Evolutionary conservation across 2,113 vertebrate species (phyloP).

Genomic region (Balaeniceps rex): DNA sequence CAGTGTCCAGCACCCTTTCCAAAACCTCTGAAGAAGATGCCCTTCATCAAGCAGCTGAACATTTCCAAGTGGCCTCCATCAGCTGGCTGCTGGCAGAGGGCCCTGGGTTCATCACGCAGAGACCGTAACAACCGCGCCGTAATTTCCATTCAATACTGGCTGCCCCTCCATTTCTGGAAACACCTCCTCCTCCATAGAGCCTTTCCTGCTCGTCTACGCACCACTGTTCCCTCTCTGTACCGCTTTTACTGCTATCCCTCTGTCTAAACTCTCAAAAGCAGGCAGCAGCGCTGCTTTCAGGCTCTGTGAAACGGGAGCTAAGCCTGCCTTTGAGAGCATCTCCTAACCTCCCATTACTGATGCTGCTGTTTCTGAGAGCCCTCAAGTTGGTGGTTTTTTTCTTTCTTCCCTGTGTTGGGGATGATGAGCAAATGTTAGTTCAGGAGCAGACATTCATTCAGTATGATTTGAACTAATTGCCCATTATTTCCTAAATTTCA

Average conservation of each 20-base stretch:
- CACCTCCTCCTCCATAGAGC: not conserved
- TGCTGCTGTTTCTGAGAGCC: not conserved
- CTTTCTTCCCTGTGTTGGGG: not conserved
- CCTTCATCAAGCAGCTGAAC: not conserved
- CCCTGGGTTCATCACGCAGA: fast-evolving
- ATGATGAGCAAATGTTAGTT: not conserved
- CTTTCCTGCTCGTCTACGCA: not conserved
- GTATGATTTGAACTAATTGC: not conserved
- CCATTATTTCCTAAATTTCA: conserved; percentile 18
- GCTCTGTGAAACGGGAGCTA: not conserved
- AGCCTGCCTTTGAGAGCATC: not conserved
- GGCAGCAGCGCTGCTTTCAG: not conserved
- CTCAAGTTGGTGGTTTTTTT: not conserved
- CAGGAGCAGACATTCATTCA: not conserved
- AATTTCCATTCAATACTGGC: not conserved
- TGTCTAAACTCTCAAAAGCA: not conserved
- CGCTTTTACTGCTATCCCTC: not conserved
- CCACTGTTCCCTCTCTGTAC: not conserved
- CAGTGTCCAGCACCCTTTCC: not conserved
- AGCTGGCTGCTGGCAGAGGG: not conserved
- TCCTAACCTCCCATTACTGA: not conserved
- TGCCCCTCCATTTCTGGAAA: not conserved
- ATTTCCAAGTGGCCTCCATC: not conserved
- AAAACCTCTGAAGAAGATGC: not conserved
- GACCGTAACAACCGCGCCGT: fast-evolving